Base-by-base conservation (phyloP, 2,113 vertebrate species). In the Pitta sordida region DNA sequence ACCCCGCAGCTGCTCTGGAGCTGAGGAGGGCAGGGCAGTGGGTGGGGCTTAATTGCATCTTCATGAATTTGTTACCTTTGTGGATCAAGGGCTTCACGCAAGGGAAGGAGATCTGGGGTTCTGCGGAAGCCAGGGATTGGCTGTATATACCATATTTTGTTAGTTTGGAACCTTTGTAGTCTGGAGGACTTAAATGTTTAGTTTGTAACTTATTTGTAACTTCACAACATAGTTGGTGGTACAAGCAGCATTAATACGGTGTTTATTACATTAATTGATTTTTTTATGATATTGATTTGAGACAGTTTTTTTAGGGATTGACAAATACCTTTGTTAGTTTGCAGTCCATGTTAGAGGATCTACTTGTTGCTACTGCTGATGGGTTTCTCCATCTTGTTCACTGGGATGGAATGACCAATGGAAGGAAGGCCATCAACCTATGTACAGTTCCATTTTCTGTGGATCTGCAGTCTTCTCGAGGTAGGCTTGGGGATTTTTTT, bases 401-500 rank as follows among this genome's bases (percentile, higher is more conserved):
- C 94, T 99, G 99, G 99, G 98, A 99, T 83, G 98, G 99, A 15
- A 98, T 99, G 97, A 98, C 97, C 91, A 99, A 99, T 78, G 99
- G 99, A 82, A 98, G 98, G 84, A 99, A 98, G 96, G 98, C 99
- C 74, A 98, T 99, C 95, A 98, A 99, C 96, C 98, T 99, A 22
- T 98, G 98, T 70, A 98, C 99, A 37, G 97, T 99, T 93, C 99
- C 99, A 10, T 99, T 99, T 97, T 99, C 99, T 32, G 97, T 99
- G 76, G 99, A 99, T 90, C 98, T 99, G 27, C 99, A 99, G 95
- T 99, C 99, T 83, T 99, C 99, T 69, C 97, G 99, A 98, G 98
- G 99, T 99, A 94, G 93, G 58, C 95, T 46, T 85, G n/a, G 34
- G 15, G 2, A 1, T 0, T 37, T n/a, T 74, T n/a, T 64, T 8